Conservation (phyloP, 2,113 vertebrate genomes). For the Erythrocercus mccallii region DNA sequence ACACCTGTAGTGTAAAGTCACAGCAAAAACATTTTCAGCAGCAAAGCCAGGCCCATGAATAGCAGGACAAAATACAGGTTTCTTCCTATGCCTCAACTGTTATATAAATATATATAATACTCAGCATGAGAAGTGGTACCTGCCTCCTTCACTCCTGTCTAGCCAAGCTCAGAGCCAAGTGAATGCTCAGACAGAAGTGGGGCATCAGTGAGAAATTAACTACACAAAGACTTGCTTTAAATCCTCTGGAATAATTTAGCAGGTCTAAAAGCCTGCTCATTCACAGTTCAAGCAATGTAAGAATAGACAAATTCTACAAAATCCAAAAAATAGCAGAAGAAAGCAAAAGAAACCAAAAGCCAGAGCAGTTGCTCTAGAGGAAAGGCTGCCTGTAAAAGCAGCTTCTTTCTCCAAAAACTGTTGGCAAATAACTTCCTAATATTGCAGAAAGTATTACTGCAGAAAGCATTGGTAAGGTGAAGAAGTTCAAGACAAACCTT, state of each 20-base stretch:
- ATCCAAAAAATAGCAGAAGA: background rate
- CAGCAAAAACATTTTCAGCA: background rate
- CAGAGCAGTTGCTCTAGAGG: background rate
- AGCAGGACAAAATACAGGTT: background rate
- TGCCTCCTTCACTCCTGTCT: background rate
- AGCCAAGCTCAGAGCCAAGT: background rate
- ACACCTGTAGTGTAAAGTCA: background rate
- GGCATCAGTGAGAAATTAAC: background rate
- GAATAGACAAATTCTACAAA: background rate
- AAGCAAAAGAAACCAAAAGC: background rate
- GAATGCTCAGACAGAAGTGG: background rate
- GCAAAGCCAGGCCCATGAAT: background rate
- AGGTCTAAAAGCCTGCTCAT: background rate
- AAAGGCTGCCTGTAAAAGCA: background rate
- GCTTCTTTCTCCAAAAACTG: background rate
- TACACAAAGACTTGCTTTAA: background rate
- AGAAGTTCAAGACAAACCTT: background rate
- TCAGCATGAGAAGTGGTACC: background rate
- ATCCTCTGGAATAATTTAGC: background rate
- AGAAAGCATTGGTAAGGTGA: background rate
- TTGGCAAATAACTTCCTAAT: background rate
- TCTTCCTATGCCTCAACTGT: background rate
- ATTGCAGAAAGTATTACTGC: background rate
- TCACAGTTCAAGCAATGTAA: background rate
- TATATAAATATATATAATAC: background rate